phyloP scores from a whole-genome alignment of 2,888 invertebrate genomes.

The Cistogaster globosa region DNA sequence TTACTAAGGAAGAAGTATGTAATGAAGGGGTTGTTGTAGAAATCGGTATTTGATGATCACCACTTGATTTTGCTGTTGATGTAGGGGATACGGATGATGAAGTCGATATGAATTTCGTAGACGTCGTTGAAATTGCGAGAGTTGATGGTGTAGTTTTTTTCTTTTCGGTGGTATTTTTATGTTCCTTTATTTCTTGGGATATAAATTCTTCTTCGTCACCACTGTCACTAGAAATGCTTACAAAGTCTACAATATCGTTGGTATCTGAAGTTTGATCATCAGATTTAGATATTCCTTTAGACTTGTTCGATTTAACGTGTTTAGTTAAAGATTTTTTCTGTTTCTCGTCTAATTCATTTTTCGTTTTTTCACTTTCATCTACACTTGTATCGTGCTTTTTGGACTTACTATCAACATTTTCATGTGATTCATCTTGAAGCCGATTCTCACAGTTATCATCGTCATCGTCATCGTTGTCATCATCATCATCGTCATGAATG shows the following conservation, averaged over 20 bases:
- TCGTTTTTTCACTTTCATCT: conserved; percentile 67
- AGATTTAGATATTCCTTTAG: conserved; percentile 30
- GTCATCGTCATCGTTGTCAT: conserved; percentile 75
- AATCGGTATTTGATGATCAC: conserved; percentile 7
- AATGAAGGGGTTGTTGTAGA: conserved; percentile 36
- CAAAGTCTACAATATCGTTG: conserved; percentile 61
- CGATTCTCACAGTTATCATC: conserved; percentile 16
- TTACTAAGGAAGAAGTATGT: conserved; percentile 12
- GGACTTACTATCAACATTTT: conserved; percentile 69
- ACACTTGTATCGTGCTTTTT: conserved; percentile 71
- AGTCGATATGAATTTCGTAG: conserved; percentile 23
- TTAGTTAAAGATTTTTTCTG: conserved; percentile 16
- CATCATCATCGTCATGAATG: conserved; percentile 81
- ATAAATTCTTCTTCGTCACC: conserved; percentile 67
- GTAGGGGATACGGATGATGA: conserved; percentile 15
- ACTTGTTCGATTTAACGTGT: conserved; percentile 21
- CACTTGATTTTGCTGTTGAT: background rate
- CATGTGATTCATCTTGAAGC: conserved; percentile 62
- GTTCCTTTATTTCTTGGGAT: conserved; percentile 51
- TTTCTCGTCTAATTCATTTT: conserved; percentile 20
- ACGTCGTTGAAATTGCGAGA: conserved; percentile 8
- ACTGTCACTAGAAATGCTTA: conserved; percentile 67
- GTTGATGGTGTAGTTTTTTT: background rate
- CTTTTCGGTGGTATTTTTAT: conserved; percentile 58
- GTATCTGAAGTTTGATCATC: conserved; percentile 53